Evolutionary conservation across 2,797 vertebrate genomes (phyloP).

Genomic region (Erethizon dorsatum): DNA sequence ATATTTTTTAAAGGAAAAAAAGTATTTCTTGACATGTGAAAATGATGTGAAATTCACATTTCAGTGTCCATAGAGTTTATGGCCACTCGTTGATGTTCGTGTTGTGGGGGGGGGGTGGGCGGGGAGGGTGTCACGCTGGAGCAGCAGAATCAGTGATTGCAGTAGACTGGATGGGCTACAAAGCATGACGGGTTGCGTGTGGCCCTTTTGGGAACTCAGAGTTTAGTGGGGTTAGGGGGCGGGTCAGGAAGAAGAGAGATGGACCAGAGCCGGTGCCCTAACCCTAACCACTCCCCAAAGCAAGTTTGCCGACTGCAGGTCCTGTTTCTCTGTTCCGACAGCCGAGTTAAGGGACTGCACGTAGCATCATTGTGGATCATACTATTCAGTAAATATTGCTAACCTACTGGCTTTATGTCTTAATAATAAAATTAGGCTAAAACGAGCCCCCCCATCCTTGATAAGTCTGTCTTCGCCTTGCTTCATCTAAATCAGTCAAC

Average conservation of each 20-base stretch:
- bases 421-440: not conserved
- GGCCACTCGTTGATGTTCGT: not conserved
- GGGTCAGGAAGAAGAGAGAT: not conserved
- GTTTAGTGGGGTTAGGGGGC: too few relatives aligned
- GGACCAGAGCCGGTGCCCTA: not conserved
- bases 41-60: not conserved
- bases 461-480: not conserved
- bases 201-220: not conserved
- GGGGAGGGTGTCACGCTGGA: not conserved
- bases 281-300: not conserved
- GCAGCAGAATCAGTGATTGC: not conserved
- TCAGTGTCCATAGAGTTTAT: not conserved
- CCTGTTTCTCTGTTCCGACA: not conserved
- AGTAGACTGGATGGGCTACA: not conserved
- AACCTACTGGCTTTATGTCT: not conserved
- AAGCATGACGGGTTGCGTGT: not conserved
- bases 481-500: not conserved
- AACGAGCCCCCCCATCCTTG: not conserved
- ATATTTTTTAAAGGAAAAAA: not conserved
- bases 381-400: not conserved
- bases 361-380: not conserved
- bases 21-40: not conserved
- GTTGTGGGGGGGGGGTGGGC: not conserved
- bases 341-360: not conserved
- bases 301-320: not conserved